Conservation (phyloP, 2,113 vertebrate species). For the Microtus ochrogaster region DNA sequence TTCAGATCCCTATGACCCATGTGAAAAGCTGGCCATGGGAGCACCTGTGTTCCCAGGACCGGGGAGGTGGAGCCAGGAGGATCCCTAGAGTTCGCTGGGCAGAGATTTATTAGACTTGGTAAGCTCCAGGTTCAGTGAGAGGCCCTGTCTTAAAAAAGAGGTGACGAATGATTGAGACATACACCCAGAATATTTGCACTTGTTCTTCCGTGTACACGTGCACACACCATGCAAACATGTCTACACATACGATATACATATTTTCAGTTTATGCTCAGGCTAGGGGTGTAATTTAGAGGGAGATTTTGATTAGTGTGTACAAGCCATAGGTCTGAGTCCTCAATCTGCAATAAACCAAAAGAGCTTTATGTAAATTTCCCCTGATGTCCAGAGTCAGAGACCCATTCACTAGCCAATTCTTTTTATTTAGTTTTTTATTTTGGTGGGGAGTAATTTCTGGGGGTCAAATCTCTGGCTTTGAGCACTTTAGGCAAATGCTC, state of each 20-base stretch:
- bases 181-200: background rate
- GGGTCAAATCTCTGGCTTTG: background rate
- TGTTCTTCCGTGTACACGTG: background rate
- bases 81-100: background rate
- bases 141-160: background rate
- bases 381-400: background rate
- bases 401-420: background rate
- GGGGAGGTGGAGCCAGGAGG: background rate
- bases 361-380: background rate
- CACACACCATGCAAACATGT: too few relatives aligned
- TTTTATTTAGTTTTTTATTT: background rate
- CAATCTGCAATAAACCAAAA: background rate
- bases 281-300: background rate
- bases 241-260: background rate
- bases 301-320: background rate
- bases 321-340: background rate
- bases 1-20: background rate
- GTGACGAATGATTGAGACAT: background rate
- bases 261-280: background rate
- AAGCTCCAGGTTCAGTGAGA: background rate
- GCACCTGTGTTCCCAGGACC: background rate
- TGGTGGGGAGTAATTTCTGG: background rate
- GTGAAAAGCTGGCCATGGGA: background rate
- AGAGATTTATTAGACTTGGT: background rate
- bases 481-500: background rate